Evolutionary conservation across 37 sponge, comb jelly and placozoan species (phyloP).

Genomic region (Halichondria panicea): DNA sequence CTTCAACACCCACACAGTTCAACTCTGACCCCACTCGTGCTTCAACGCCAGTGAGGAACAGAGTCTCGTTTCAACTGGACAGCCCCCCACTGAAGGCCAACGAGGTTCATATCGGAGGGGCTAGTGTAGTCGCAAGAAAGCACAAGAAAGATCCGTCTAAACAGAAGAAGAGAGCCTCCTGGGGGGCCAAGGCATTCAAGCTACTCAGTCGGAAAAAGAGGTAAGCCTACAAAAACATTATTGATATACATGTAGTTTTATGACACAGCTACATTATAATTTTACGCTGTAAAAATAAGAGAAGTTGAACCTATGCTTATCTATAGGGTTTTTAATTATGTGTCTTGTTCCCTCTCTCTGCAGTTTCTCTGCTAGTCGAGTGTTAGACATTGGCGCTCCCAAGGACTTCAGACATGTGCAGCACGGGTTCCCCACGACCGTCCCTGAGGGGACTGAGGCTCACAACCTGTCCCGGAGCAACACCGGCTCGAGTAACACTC

Average conservation of each 20-base stretch:
- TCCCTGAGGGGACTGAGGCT: too few species aligned
- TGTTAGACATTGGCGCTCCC: slow-evolving; percentile 24
- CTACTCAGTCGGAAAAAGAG: neutral
- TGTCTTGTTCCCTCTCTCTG: slow-evolving; percentile 8
- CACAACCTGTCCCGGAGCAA: too few species aligned
- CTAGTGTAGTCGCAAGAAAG: neutral
- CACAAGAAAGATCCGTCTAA: neutral
- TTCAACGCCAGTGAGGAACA: neutral
- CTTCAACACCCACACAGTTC: neutral
- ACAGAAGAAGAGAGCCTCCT: neutral
- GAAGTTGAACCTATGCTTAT: neutral
- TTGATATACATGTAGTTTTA: neutral
- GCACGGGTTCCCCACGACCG: slow-evolving; percentile 13
- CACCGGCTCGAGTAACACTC: neutral
- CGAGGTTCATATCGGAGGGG: too few species aligned
- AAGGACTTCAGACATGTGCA: slow-evolving; percentile 45
- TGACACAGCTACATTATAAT: too few species aligned
- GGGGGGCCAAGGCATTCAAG: neutral
- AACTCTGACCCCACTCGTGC: neutral
- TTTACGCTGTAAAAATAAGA: slow-evolving; percentile 4
- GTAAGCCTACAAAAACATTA: neutral
- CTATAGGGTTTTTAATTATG: neutral
- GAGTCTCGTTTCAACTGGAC: neutral
- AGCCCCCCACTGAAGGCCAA: neutral
- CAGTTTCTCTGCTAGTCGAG: neutral